These are phyloP conservation scores for Diloba caeruleocephala DNA, from an alignment of 2,888 invertebrate genomes.

Conservation along the genomic window DNA sequence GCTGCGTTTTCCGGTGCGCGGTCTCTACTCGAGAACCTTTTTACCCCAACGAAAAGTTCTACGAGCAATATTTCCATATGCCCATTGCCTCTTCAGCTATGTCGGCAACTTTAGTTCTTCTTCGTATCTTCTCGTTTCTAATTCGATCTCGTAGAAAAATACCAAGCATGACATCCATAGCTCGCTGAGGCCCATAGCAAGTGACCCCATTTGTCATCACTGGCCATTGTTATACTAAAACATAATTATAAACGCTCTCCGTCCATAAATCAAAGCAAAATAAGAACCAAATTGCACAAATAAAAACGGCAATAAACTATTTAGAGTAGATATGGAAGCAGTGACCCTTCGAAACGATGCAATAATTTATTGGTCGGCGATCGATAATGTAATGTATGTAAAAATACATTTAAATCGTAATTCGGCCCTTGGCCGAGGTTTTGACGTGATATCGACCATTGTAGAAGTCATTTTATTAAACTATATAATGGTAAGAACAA, in stretches of 20 bases:
- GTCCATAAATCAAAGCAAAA: not conserved
- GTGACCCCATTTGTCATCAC: too few species aligned
- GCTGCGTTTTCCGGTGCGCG: too few species aligned
- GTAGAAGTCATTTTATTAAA: conserved; percentile 19
- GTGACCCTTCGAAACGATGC: conserved; percentile 48
- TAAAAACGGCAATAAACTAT: conserved; percentile 34
- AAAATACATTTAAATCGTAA: conserved; percentile 65
- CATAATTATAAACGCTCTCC: not conserved
- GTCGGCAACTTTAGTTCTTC: too few species aligned
- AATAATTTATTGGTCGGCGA: conserved; percentile 57
- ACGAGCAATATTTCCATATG: too few species aligned
- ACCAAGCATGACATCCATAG: too few species aligned
- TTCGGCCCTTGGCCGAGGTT: conserved; percentile 61
- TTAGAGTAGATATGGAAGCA: conserved; percentile 44
- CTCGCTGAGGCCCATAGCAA: too few species aligned
- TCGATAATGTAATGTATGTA: conserved; percentile 57
- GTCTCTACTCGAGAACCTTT: too few species aligned
- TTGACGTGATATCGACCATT: conserved; percentile 45
- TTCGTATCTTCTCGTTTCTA: too few species aligned
- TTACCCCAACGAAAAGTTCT: too few species aligned
- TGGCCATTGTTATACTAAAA: too few species aligned
- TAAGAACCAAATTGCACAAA: conserved; percentile 11
- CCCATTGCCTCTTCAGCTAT: too few species aligned
- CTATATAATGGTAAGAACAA: conserved; percentile 21
- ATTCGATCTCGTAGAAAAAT: too few species aligned